Percentiles rank a stretch among this genome's conserved stretches.
Conservation (phyloP, 1,140 invertebrate species). For the Hermetia illucens region DNA sequence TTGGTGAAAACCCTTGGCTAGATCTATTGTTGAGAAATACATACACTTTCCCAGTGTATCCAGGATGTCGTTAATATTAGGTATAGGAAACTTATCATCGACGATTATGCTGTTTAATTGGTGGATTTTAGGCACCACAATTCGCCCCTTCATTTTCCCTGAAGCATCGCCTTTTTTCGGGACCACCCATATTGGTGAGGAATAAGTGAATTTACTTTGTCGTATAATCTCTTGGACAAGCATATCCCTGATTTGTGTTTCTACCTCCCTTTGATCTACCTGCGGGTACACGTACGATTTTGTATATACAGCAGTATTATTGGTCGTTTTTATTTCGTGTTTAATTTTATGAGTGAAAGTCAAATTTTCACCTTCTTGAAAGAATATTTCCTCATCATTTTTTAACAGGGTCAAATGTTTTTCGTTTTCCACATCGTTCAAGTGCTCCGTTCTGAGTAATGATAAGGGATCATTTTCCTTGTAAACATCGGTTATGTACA, state of each 20-base stretch:
- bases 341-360: constrained; percentile 5
- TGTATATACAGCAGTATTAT: constrained; percentile 4
- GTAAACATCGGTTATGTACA: too few species aligned
- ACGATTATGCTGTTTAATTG: constrained; percentile 25
- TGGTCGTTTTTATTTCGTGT: constrained; percentile 5
- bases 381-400: constrained; percentile 1
- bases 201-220: constrained; percentile 5
- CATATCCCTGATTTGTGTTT: constrained; percentile 8
- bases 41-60: too few species aligned
- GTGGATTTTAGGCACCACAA: constrained; percentile 24
- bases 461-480: too few species aligned
- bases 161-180: constrained; percentile 12
- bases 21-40: too few species aligned
- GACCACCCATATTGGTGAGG: constrained; percentile 10
- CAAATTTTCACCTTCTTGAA: constrained; percentile 1
- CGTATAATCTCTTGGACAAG: constrained; percentile 7
- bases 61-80: constrained; percentile 34
- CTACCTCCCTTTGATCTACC: constrained; percentile 4
- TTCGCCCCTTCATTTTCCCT: constrained; percentile 19
- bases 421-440: constrained; percentile 5
- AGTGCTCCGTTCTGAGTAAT: too few species aligned
- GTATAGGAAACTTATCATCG: constrained; percentile 32
- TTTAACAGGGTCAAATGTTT: constrained; percentile 1
- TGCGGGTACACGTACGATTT: constrained; percentile 6
- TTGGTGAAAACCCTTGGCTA: too few species aligned